Base-by-base conservation (phyloP, 2,797 vertebrate species). In the Pangasius mekongensis region DNA sequence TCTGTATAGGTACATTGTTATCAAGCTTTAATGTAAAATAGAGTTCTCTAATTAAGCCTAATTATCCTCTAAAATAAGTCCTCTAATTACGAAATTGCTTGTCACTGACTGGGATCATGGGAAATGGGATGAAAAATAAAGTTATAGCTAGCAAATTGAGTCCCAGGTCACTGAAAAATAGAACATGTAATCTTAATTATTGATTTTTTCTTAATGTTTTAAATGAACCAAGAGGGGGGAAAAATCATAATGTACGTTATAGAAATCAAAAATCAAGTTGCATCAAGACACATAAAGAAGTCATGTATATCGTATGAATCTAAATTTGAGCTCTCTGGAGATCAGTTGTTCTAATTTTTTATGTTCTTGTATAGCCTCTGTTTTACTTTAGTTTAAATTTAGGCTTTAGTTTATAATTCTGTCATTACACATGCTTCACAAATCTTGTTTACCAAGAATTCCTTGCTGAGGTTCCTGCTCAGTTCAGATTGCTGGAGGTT, bases 361-460 rank as follows among this genome's bases (percentile, higher is more conserved):
- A 5, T 67, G 6, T 36, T 43, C 0, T 47, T 43, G 11, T 24
- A 43, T 24, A 73, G 36, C 20, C 5, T 22, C 5, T 4, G 71
- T 43, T 73, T 43, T 43, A 73, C 20, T 13, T 43, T 43, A 43
- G 43, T 43, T 6, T 43, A 43, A 43, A 43, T 43, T 43, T 43
- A 43, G 77, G 22, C 24, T 60, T 47, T 62, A 67, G 36, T 43
- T 47, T 27, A 47, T 10, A 27, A 13, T 74, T 43, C 39, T 71
- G 16, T 71, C 33, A 71, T 88, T 74, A 49, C 43, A 16, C 24
- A 27, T 62, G 81, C 1, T 1, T 62, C 62, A 73, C 43, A 88
- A 39, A 76, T 62, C 52, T 36, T 76, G 74, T 67, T 76, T 67
- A 76, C 74, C 24, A 43, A 39, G 62, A 85, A 87, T 87, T 87